Evolutionary conservation across 2,797 vertebrate genomes (phyloP), one percentile per base, ranked within the genome.

Genomic region (Chromis chromis): DNA sequence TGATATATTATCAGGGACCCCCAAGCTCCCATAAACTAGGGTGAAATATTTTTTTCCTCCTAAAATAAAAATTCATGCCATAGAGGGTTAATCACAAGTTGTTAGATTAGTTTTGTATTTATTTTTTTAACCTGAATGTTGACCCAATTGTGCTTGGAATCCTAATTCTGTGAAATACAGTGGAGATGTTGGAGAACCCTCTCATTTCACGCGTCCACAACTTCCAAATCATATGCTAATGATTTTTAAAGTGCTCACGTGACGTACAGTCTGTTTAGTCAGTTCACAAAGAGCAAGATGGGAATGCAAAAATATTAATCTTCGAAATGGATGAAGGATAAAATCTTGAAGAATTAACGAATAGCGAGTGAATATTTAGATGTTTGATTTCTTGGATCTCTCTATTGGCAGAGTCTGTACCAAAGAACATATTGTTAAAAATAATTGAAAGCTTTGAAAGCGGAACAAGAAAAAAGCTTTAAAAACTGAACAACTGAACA

Each of bases 81-180:
- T n/a, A n/a, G n/a, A n/a, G n/a, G n/a, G n/a, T n/a, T n/a, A 7
- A 73, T 70, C 28, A 31, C 14, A 53, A 66, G n/a, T 67, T 49
- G 50, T 48, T 52, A 39, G 60, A 19, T 27, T 50, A 42, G 10
- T 19, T 27, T 61, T 60, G 19, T 9, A 12, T 54, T 25, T 11
- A 3, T 40, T 3, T 1, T 40, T 63, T 74, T n/a, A 28, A 60
- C 7, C 22, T 24, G 48, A 13, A n/a, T 48, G 4, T 10, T 52
- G 5, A 39, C 6, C 17, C 40, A 6, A 44, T 12, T 58, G 13
- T 77, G 31, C 19, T 55, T 24, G 33, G 17, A 76, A 49, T 61
- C 14, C 9, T 31, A 53, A 59, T 54, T 39, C 22, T 9, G 13
- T 21, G 17, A 61, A 27, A 36, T 19, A 7, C 14, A 6, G 27